These are phyloP conservation scores for Oncopeltus fasciatus DNA, from an alignment of 1,140 invertebrate species.

Conservation along the genomic window DNA sequence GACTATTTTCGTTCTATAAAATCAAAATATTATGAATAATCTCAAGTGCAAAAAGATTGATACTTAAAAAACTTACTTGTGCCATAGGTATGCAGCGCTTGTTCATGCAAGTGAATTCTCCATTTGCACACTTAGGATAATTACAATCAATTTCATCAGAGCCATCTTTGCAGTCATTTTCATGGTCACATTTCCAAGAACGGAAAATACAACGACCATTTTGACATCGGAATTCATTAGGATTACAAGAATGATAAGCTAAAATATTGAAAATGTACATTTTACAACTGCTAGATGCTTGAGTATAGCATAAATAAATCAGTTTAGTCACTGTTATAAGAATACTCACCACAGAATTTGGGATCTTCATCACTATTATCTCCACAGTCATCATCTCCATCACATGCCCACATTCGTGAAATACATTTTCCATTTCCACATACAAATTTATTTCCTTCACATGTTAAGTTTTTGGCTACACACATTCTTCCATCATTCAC, in stretches of 20 bases:
- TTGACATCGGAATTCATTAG: slow-evolving; percentile 83
- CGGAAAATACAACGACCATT: slow-evolving; percentile 91
- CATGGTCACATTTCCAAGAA: slow-evolving; percentile 87
- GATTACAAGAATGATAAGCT: slow-evolving; percentile 83
- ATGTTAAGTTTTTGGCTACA: slow-evolving; percentile 72
- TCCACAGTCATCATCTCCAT: slow-evolving; percentile 85
- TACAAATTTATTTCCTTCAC: slow-evolving; percentile 77
- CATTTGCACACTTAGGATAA: slow-evolving; percentile 77
- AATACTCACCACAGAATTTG: slow-evolving; percentile 70
- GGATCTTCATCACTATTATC: slow-evolving; percentile 87
- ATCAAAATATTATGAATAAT: too few relatives aligned
- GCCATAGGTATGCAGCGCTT: slow-evolving; percentile 72
- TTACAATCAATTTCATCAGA: slow-evolving; percentile 84
- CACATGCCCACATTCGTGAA: slow-evolving; percentile 87
- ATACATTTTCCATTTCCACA: slow-evolving; percentile 92
- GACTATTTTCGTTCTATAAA: too few relatives aligned
- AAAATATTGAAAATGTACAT: slow-evolving; percentile 24
- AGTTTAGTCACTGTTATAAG: too few relatives aligned
- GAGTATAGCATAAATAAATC: background rate
- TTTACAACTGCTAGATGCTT: background rate
- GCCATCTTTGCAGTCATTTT: slow-evolving; percentile 87
- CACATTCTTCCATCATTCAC: slow-evolving; percentile 89
- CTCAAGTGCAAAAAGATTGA: too few relatives aligned
- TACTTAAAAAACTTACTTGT: slow-evolving; percentile 44
- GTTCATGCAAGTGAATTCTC: slow-evolving; percentile 88